Evolutionary conservation across 2,113 vertebrate species (phyloP), one percentile per base, ranked within the genome.

Genomic region (Cavia porcellus): DNA sequence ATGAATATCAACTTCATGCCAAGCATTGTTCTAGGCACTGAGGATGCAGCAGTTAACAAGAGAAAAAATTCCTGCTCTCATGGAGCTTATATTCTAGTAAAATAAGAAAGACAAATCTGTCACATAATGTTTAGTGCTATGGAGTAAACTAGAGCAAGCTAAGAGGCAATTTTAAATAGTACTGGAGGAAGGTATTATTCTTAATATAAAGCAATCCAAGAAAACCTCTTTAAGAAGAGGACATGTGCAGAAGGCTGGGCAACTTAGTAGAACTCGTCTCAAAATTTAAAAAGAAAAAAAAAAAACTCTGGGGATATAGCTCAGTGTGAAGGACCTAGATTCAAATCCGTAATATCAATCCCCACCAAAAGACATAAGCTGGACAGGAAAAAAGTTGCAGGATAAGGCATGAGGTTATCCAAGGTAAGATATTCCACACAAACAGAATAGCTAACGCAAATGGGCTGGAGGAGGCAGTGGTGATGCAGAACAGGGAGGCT

Each of bases 1-100:
- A 62, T 64, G 81, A 81, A 81, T 24, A 32, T 72, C 50, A 86
- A 75, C 28, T 92, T 93, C 84, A 94, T 81, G 45, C 68, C 74
- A 95, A 94, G 83, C 81, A 96, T 5, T 68, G 70, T 66, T 92
- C 45, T 59, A 93, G 72, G 94, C 79, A 92, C 19, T 93, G 83
- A 94, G 74, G 74, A 92, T 79, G 52, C 47, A 96, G 74, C 24
- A 92, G 47, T 80, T 94, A 95, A 80, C 6, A 87, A 90, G n/a
- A 88, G 52, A 95, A 92, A 93, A 96, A 97, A 92, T 77, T 80
- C 32, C 50, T 97, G 85, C n/a, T 45, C 89, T 93, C 19, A 4
- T 38, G 59, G 66, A 86, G 84, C 45, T 92, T 96, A 81, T 35
- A 92, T 38, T 91, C 47, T 86, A 96, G 66, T 52, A 94, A 66